Conservation (phyloP, 1,140 invertebrate genomes). For the Pinna nobilis region DNA sequence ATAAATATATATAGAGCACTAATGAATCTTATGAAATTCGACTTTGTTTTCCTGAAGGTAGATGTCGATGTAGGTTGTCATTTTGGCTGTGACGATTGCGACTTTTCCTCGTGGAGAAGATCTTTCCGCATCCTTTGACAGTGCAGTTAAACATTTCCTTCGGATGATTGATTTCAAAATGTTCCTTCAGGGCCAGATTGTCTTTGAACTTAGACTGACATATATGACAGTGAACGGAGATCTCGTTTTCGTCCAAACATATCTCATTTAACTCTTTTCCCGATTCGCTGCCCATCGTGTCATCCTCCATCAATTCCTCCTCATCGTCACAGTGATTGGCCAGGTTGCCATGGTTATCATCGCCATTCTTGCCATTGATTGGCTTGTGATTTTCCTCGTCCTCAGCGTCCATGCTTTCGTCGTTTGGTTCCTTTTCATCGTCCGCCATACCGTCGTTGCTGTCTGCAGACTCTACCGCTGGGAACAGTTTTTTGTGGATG, state of each 20-base stretch:
- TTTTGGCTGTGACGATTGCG: slow-evolving; percentile 83
- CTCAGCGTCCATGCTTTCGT: slow-evolving; percentile 30
- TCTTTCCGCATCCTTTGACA: slow-evolving; percentile 86
- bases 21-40: slow-evolving; percentile 7
- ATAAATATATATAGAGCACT: background rate
- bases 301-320: slow-evolving; percentile 35
- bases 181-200: slow-evolving; percentile 79
- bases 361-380: slow-evolving; percentile 52
- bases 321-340: slow-evolving; percentile 9
- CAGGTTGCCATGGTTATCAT: slow-evolving; percentile 11
- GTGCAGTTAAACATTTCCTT: slow-evolving; percentile 84
- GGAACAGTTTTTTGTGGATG: too few species aligned
- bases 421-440: slow-evolving; percentile 64
- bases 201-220: slow-evolving; percentile 81
- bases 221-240: slow-evolving; percentile 80
- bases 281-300: slow-evolving; percentile 31
- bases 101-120: slow-evolving; percentile 85
- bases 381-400: slow-evolving; percentile 39
- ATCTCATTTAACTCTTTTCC: slow-evolving; percentile 43
- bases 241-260: slow-evolving; percentile 30
- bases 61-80: slow-evolving; percentile 66
- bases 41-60: slow-evolving; percentile 20
- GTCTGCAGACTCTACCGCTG: too few species aligned
- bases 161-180: slow-evolving; percentile 81
- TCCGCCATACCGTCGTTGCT: slow-evolving; percentile 28